These are phyloP conservation scores for Irena cyanogastra DNA, from an alignment of 2,113 vertebrate genomes.

Conservation along the genomic window DNA sequence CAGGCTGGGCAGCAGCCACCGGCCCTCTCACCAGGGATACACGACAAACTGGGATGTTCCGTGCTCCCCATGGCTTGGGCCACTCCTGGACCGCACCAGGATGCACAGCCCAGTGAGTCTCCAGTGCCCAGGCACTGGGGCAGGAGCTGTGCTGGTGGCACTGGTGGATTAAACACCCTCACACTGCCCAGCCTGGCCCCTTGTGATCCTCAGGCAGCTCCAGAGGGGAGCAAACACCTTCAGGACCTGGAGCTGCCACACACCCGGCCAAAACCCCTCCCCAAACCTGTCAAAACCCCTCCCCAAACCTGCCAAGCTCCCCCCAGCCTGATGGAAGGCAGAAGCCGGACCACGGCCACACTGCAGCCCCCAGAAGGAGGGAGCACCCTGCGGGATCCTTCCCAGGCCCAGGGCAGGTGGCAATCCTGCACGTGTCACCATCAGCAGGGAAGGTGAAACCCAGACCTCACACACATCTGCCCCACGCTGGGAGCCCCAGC, in stretches of 20 bases:
- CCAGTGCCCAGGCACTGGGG: not conserved
- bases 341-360: too few relatives aligned
- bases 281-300: not conserved
- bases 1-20: rapidly evolving
- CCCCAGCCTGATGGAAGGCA: rapidly evolving
- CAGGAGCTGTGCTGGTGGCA: not conserved
- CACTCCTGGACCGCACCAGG: too few relatives aligned
- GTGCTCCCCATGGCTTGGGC: too few relatives aligned
- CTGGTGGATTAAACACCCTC: not conserved
- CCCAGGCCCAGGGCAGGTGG: not conserved
- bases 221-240: not conserved
- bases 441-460: not conserved
- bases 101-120: not conserved
- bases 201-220: not conserved
- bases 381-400: not conserved
- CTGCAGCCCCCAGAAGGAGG: too few relatives aligned
- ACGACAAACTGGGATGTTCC: rapidly evolving
- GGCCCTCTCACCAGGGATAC: rapidly evolving
- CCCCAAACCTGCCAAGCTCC: not conserved
- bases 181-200: not conserved
- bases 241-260: not conserved
- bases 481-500: not conserved
- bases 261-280: not conserved
- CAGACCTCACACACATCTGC: not conserved
- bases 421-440: not conserved